A percentile compares a stretch with the other conserved stretches of the same genome.
Evolutionary conservation across 2,113 vertebrate genomes (phyloP).

Genomic region (Gavia stellata): DNA sequence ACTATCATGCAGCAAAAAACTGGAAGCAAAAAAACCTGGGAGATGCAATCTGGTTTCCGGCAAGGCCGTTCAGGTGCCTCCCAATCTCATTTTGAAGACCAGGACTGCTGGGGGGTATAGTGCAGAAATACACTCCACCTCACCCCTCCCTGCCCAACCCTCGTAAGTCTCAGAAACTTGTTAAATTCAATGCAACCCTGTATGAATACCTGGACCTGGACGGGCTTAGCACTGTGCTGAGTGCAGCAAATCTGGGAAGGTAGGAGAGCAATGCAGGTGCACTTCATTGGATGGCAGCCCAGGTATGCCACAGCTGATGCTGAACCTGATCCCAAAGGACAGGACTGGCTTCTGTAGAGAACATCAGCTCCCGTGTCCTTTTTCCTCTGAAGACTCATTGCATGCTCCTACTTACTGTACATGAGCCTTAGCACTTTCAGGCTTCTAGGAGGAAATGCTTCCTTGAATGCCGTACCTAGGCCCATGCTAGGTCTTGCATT

Average conservation of each 20-base stretch:
- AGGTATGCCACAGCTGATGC: not conserved
- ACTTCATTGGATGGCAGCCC: not conserved
- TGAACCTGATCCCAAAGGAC: not conserved
- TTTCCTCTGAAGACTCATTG: not conserved
- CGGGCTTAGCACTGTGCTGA: not conserved
- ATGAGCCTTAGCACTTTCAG: not conserved
- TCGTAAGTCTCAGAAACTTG: not conserved
- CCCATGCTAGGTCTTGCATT: not conserved
- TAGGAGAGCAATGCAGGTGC: not conserved
- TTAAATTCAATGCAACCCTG: not conserved
- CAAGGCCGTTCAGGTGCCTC: not conserved
- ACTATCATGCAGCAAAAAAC: not conserved
- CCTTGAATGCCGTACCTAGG: not conserved
- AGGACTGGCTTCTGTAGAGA: not conserved
- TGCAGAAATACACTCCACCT: rapidly evolving
- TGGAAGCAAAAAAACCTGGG: not conserved
- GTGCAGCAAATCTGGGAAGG: not conserved
- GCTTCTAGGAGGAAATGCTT: not conserved
- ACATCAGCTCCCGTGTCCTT: not conserved
- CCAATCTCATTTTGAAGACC: not conserved
- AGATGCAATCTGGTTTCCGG: not conserved
- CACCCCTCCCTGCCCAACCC: not conserved
- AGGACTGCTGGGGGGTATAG: not conserved
- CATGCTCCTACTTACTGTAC: not conserved
- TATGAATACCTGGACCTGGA: not conserved